Percentiles rank a stretch among this genome's conserved stretches.
These are phyloP conservation scores for Pseudomugil tenellus DNA, from an alignment of 2,797 vertebrate genomes.

Conservation along the genomic window DNA sequence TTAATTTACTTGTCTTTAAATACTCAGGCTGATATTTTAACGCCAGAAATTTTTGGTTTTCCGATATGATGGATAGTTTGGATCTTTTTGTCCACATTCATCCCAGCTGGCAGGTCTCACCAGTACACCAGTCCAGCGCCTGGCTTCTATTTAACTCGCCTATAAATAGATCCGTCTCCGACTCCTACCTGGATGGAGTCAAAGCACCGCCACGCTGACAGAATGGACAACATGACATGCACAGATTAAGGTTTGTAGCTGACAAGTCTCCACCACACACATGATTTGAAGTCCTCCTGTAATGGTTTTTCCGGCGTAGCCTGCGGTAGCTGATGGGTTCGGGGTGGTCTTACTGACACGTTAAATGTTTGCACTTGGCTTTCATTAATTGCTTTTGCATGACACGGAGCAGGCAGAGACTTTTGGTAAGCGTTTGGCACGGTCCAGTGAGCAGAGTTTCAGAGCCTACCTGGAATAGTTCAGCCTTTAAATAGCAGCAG, in stretches of 20 bases:
- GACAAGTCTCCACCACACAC: slow-evolving; percentile 18
- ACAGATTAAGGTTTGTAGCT: slow-evolving; percentile 20
- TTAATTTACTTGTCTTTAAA: too few species aligned
- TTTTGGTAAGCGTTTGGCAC: slow-evolving; percentile 80
- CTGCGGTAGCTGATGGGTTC: slow-evolving; percentile 45
- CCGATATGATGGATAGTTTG: background rate
- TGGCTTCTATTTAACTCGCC: slow-evolving; percentile 74
- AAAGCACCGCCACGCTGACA: slow-evolving; percentile 37
- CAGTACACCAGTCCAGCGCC: slow-evolving; percentile 66
- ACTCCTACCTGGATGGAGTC: slow-evolving; percentile 76
- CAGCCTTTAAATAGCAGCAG: slow-evolving; percentile 75
- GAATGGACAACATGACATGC: slow-evolving; percentile 32
- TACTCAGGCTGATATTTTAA: too few species aligned
- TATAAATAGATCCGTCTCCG: slow-evolving; percentile 75
- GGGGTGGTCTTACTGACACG: slow-evolving; percentile 58
- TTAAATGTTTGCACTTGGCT: slow-evolving; percentile 65
- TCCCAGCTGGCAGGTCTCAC: slow-evolving; percentile 43
- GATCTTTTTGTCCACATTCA: slow-evolving; percentile 8
- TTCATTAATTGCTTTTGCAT: slow-evolving; percentile 70
- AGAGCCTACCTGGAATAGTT: slow-evolving; percentile 79
- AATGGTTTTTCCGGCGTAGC: slow-evolving; percentile 63
- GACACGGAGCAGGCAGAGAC: slow-evolving; percentile 72
- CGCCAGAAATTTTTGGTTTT: background rate
- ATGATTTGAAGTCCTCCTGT: slow-evolving; percentile 48
- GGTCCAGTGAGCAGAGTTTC: slow-evolving; percentile 61